These are phyloP conservation scores for Bombus confusus DNA, from an alignment of 1,140 invertebrate genomes.

Conservation along the genomic window DNA sequence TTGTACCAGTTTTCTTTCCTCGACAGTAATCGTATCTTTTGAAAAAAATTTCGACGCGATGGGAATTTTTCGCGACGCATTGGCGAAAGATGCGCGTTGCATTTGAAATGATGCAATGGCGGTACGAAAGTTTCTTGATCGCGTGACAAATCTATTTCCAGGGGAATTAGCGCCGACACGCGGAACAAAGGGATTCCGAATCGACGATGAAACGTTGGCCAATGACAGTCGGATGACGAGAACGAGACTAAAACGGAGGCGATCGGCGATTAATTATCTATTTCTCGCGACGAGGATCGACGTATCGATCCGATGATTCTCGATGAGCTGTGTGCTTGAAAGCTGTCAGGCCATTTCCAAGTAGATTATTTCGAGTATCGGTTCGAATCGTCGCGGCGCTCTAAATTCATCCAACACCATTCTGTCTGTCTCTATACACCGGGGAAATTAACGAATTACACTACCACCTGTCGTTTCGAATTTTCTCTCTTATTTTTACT, in stretches of 20 bases:
- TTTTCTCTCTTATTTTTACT: neutral
- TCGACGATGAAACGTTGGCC: constrained; percentile 23
- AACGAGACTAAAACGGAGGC: constrained; percentile 26
- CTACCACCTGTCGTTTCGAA: neutral
- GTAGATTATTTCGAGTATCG: constrained; percentile 1
- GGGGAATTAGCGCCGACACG: constrained; percentile 33
- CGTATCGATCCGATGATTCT: constrained; percentile 41
- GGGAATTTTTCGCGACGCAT: constrained; percentile 6
- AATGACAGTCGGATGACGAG: neutral
- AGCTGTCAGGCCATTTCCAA: constrained; percentile 21
- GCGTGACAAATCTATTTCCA: constrained; percentile 26
- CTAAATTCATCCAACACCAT: constrained; percentile 5
- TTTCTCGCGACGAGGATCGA: constrained; percentile 29
- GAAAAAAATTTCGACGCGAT: neutral
- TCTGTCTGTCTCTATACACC: neutral
- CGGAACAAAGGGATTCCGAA: neutral
- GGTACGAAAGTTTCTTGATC: neutral
- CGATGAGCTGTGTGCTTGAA: neutral
- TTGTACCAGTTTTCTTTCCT: too few relatives aligned
- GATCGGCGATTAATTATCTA: constrained; percentile 57
- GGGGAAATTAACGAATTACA: constrained; percentile 5
- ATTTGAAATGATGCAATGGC: too few relatives aligned
- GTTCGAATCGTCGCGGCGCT: neutral
- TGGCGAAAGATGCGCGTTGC: neutral
- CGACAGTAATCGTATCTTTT: too few relatives aligned